Evolutionary conservation across 2,797 vertebrate species (phyloP).

Genomic region (Rhinophrynus dorsalis): DNA sequence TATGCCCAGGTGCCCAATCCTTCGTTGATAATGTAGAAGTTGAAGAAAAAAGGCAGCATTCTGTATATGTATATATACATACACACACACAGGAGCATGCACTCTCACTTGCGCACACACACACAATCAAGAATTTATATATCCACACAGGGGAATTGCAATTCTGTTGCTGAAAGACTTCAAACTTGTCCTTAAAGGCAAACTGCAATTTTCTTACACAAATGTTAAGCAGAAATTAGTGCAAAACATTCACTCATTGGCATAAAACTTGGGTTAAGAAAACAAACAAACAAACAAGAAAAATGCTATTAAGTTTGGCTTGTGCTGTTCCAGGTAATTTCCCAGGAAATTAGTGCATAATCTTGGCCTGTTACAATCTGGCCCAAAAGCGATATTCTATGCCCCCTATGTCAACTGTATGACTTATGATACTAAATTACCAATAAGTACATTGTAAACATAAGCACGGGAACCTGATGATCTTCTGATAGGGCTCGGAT

Average conservation of each 20-base stretch:
- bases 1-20: too few relatives aligned
- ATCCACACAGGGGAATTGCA: neutral
- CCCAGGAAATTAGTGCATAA: neutral
- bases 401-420: too few relatives aligned
- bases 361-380: neutral
- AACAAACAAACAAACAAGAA: neutral
- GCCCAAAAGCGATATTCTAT: too few relatives aligned
- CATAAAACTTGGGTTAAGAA: constrained; percentile 2
- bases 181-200: constrained; percentile 48
- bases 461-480: too few relatives aligned
- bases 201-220: constrained; percentile 47
- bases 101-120: neutral
- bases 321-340: constrained; percentile 16
- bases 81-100: too few relatives aligned
- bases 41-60: too few relatives aligned
- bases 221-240: constrained; percentile 48
- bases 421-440: too few relatives aligned
- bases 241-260: neutral
- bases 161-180: neutral
- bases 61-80: too few relatives aligned
- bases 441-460: too few relatives aligned
- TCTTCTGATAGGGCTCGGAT: too few relatives aligned
- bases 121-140: neutral
- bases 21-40: too few relatives aligned
- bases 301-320: constrained; percentile 5